phyloP scores from a whole-genome alignment of 2,888 invertebrate genomes.

The Dasysyrphus tricinctus region DNA sequence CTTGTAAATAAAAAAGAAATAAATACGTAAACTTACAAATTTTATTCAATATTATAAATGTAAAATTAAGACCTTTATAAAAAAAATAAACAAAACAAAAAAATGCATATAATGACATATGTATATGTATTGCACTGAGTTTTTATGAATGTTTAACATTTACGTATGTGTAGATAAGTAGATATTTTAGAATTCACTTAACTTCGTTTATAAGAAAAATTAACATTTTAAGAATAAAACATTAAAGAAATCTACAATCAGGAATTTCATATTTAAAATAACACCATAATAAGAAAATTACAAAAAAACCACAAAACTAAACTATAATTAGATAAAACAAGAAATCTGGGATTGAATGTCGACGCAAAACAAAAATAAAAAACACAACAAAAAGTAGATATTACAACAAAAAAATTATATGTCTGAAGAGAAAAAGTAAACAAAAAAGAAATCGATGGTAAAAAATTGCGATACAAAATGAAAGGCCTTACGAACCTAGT shows the following conservation, averaged over 20 bases:
- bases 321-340: slow-evolving; percentile 47
- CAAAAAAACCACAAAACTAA: slow-evolving; percentile 60
- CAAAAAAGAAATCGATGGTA: slow-evolving; percentile 36
- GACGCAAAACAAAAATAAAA: slow-evolving; percentile 41
- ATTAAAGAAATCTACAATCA: slow-evolving; percentile 75
- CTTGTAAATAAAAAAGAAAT: slow-evolving; percentile 51
- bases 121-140: slow-evolving; percentile 72
- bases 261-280: slow-evolving; percentile 76
- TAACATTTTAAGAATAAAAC: slow-evolving; percentile 34
- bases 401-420: slow-evolving; percentile 38
- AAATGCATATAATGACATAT: slow-evolving; percentile 57
- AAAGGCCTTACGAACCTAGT: slow-evolving; percentile 77
- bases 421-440: slow-evolving; percentile 12
- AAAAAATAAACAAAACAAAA: slow-evolving; percentile 11
- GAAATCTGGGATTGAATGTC: slow-evolving; percentile 67
- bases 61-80: slow-evolving; percentile 49
- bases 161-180: slow-evolving; percentile 50
- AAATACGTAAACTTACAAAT: slow-evolving; percentile 74
- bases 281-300: slow-evolving; percentile 67
- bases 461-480: slow-evolving; percentile 76
- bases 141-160: slow-evolving; percentile 73
- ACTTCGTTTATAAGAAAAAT: slow-evolving; percentile 43
- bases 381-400: slow-evolving; percentile 13
- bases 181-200: slow-evolving; percentile 53
- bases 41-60: slow-evolving; percentile 55